These are phyloP conservation scores for Pelochelys cantorii DNA, from an alignment of 2,797 vertebrate species.

Conservation along the genomic window DNA sequence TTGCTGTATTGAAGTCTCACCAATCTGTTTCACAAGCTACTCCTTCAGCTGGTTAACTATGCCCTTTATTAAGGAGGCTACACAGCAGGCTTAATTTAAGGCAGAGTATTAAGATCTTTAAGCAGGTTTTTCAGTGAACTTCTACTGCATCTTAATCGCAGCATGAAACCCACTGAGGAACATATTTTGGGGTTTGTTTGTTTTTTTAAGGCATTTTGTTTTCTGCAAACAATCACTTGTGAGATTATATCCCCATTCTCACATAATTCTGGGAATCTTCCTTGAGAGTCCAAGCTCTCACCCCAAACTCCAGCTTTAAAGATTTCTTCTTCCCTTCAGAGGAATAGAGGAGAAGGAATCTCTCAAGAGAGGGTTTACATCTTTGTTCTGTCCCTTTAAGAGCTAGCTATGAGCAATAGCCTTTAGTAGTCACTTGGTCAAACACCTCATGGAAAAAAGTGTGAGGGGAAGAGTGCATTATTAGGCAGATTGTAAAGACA, in stretches of 20 bases:
- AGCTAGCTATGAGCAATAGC: neutral
- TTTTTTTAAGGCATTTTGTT: neutral
- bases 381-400: neutral
- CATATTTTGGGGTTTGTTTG: neutral
- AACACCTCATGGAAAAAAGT: neutral
- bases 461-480: neutral
- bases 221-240: neutral
- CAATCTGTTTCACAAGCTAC: constrained; percentile 1
- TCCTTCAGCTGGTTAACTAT: neutral
- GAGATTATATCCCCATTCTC: neutral
- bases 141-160: neutral
- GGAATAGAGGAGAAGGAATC: neutral
- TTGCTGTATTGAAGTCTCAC: neutral
- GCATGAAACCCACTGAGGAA: neutral
- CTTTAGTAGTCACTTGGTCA: neutral
- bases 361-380: neutral
- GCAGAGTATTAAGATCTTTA: neutral
- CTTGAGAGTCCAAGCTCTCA: neutral
- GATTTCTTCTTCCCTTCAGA: neutral
- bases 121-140: neutral
- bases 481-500: neutral
- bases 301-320: neutral
- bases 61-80: constrained; percentile 2
- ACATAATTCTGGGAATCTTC: neutral
- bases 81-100: neutral